Evolutionary conservation across 2,888 invertebrate genomes (phyloP).

Genomic region (Calephelis perditalis): DNA sequence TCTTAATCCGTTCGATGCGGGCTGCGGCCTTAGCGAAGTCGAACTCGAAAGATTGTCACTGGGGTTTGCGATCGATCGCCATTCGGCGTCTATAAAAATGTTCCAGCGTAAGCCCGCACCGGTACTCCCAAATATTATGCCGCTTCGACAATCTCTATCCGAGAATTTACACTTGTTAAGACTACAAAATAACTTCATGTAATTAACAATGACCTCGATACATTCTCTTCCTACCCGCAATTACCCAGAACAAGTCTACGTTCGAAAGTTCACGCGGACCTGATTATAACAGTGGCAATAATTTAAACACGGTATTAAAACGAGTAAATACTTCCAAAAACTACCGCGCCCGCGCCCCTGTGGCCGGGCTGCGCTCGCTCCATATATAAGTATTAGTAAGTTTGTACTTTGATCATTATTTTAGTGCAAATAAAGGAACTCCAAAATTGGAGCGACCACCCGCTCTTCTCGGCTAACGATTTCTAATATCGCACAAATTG

Average conservation of each 20-base stretch:
- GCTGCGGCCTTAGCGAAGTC: slow-evolving; percentile 13
- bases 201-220: slow-evolving; percentile 42
- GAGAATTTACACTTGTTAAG: background rate
- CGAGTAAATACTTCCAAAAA: slow-evolving; percentile 58
- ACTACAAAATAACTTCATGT: slow-evolving; percentile 36
- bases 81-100: slow-evolving; percentile 9
- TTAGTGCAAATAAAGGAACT: slow-evolving; percentile 40
- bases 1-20: slow-evolving; percentile 31
- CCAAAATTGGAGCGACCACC: slow-evolving; percentile 32
- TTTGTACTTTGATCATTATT: slow-evolving; percentile 52
- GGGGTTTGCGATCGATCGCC: background rate
- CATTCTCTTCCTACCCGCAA: too few relatives aligned
- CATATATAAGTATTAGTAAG: slow-evolving; percentile 34
- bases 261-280: slow-evolving; percentile 25
- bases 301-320: slow-evolving; percentile 39
- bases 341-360: slow-evolving; percentile 36
- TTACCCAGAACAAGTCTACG: slow-evolving; percentile 6
- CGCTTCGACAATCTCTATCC: slow-evolving; percentile 15
- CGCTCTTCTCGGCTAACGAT: slow-evolving; percentile 19
- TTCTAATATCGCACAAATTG: slow-evolving; percentile 17
- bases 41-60: background rate
- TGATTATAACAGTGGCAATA: slow-evolving; percentile 28
- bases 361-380: slow-evolving; percentile 26
- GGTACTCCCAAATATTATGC: slow-evolving; percentile 16
- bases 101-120: slow-evolving; percentile 17